These are phyloP conservation scores for Panorpa germanica DNA, from an alignment of 2,888 invertebrate genomes.

Conservation along the genomic window DNA sequence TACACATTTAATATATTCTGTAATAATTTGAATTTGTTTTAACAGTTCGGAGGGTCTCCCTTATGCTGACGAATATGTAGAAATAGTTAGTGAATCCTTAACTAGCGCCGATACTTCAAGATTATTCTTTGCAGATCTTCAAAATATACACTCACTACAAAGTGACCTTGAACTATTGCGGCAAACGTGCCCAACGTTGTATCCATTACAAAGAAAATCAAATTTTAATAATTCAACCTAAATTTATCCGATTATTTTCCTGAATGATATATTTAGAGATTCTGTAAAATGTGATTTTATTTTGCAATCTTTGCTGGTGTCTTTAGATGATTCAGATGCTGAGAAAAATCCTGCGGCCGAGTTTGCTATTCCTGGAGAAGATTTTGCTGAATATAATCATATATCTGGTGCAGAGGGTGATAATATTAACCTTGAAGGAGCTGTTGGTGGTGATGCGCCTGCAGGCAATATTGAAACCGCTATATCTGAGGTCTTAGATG, in stretches of 20 bases:
- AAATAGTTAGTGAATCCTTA: too few species aligned
- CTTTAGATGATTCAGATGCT: neutral
- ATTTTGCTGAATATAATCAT: neutral
- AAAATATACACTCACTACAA: conserved; percentile 40
- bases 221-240: conserved; percentile 3
- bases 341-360: too few species aligned
- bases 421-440: conserved; percentile 8
- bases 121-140: conserved; percentile 48
- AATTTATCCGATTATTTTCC: neutral
- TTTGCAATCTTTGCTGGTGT: too few species aligned
- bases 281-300: conserved; percentile 17
- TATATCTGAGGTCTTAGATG: conserved; percentile 25
- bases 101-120: conserved; percentile 30
- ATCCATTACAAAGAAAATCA: conserved; percentile 23
- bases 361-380: too few species aligned
- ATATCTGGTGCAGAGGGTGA: neutral
- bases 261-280: conserved; percentile 11
- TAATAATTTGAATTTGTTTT: too few species aligned
- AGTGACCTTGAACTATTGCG: conserved; percentile 43
- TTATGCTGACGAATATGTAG: too few species aligned
- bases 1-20: too few species aligned
- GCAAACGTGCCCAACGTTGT: conserved; percentile 45
- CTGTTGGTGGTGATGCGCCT: conserved; percentile 6
- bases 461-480: conserved; percentile 20
- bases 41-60: too few species aligned